Evolutionary conservation across 2,888 invertebrate species (phyloP).

Genomic region (Lasiommata megera): DNA sequence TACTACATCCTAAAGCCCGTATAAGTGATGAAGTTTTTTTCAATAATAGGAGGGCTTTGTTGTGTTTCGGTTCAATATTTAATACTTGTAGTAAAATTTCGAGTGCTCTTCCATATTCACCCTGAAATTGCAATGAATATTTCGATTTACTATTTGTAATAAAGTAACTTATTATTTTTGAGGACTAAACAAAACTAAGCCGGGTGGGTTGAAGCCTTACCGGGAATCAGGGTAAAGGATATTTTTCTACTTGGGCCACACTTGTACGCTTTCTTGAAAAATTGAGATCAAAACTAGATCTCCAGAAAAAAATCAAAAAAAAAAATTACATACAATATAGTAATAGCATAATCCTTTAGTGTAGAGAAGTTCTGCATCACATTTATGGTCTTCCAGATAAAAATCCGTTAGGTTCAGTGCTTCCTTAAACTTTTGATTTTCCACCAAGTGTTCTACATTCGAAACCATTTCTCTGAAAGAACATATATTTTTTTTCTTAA

Average conservation of each 20-base stretch:
- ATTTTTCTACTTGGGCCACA: too few relatives aligned
- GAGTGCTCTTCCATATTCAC: neutral
- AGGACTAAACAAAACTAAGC: too few relatives aligned
- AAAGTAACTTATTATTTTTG: too few relatives aligned
- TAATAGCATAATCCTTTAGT: neutral
- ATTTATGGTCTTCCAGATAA: neutral
- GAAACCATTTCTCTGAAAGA: neutral
- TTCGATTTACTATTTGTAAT: too few relatives aligned
- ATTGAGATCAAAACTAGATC: too few relatives aligned
- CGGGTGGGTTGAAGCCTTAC: too few relatives aligned
- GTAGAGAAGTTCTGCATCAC: neutral
- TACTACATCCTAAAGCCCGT: neutral
- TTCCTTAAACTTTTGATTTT: neutral
- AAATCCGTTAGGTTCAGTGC: neutral
- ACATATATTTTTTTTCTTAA: neutral
- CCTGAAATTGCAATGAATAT: neutral
- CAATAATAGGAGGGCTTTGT: neutral
- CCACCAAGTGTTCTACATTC: neutral
- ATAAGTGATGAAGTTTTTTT: neutral
- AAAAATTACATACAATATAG: neutral
- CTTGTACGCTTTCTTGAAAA: too few relatives aligned
- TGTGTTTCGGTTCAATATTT: neutral
- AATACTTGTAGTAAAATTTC: neutral
- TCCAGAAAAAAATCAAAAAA: too few relatives aligned
- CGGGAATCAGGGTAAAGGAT: too few relatives aligned